Evolutionary conservation across 2,888 invertebrate genomes (phyloP), one percentile per base, ranked within the genome.

Genomic region (Tenthredo notha): DNA sequence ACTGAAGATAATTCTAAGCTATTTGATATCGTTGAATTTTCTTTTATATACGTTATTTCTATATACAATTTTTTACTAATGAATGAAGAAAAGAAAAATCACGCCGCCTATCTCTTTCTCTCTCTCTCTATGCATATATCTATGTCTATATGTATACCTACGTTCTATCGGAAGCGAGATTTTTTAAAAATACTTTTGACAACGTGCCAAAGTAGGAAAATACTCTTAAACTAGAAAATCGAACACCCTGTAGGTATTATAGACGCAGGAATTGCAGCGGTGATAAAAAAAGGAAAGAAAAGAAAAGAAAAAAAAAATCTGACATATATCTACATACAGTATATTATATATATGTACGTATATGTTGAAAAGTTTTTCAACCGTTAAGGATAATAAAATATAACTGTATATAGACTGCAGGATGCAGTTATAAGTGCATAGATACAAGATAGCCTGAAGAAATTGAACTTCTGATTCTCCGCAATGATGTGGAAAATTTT

Each of bases 101-200:
- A 54, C 7, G 54, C 54, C 54, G 54, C 54, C 18, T n/a, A 7
- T 54, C 54, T 54, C n/a, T 7, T 3, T 2, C 33, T 33, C 2
- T 33, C 29, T 6, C 50, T 54, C 54, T 18, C 54, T 54, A 54
- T 54, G n/a, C n/a, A 6, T 54, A 54, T 54, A 54, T 7, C 6
- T 54, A 54, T 54, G n/a, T 1, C n/a, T 50, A 50, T 50, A 5
- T 18, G 18, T n/a, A 6, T 50, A 50, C 33, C 33, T n/a, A n/a
- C n/a, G 54, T 7, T 54, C 18, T 54, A n/a, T 54, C n/a, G 54
- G 54, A 54, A 54, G n/a, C n/a, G 54, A 54, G n/a, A 54, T 54
- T 54, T 54, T 54, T 54, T n/a, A 54, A 54, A 54, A 54, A 54
- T 54, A 54, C 54, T 54, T 54, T 54, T 54, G 54, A 54, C 54